Evolutionary conservation across 2,888 invertebrate species (phyloP), one percentile per base, ranked within the genome.

Genomic region (Platycheirus rosarum): DNA sequence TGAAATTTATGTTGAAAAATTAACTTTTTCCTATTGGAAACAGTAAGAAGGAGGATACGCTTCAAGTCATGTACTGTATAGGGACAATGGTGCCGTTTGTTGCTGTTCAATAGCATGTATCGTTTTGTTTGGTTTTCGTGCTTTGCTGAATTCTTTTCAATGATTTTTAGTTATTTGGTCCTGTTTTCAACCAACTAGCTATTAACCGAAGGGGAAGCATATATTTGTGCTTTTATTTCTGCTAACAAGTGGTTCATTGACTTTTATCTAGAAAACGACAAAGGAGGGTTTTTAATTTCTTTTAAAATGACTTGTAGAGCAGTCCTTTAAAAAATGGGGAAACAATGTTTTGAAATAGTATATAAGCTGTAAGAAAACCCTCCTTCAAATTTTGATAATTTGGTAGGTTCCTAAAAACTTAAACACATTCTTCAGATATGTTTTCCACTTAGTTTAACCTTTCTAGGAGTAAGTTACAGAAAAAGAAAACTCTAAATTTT

Each of bases 171-270:
- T n/a, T n/a, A 51, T 16, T 51, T n/a, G 7, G 8, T 35, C n/a
- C 11, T n/a, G 60, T 49, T 18, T 13, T 13, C n/a, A 37, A 53
- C 76, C 76, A 70, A 80, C 70, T 65, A 76, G 69, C 51, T 76
- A 75, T 80, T 75, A 80, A 80, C 63, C 40, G 75, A 70, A 80
- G 79, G 75, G 79, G 65, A 76, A 80, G 65, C 40, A 63, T 51
- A 74, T 79, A 68, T 71, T 66, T 35, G 51, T 68, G 57, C 51
- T 60, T 2, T 68, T 18, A 32, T 11, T 66, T 68, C 29, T n/a
- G 40, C 18, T 48, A 51, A 68, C 79, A 79, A 79, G 79, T 79
- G 75, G 79, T 75, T 79, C 79, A 63, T 75, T 79, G 69, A 79
- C 69, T 75, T 79, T 79, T 79, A 57, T 77, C 57, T 53, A 42